These are phyloP conservation scores for Cosmia pyralina DNA, from an alignment of 2,888 invertebrate species.

Conservation along the genomic window DNA sequence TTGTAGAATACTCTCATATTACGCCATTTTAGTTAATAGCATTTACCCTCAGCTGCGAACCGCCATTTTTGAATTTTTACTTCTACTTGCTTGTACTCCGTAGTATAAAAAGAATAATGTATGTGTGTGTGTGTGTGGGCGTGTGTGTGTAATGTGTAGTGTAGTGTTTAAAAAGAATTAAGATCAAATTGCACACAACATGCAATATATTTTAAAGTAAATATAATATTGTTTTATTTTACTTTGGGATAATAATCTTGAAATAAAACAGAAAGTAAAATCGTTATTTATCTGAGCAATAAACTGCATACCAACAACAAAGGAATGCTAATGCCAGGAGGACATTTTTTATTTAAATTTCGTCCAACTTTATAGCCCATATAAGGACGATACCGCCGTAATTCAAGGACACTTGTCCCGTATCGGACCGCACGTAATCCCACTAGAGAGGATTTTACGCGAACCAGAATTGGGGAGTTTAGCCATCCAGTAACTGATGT, in stretches of 20 bases:
- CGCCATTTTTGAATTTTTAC: background rate
- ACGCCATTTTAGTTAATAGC: background rate
- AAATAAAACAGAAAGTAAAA: conserved; percentile 18
- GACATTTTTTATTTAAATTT: conserved; percentile 54
- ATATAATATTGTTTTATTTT: background rate
- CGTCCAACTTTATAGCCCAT: conserved; percentile 46
- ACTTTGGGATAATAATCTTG: background rate
- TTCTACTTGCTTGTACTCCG: no score
- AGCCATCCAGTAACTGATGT: conserved; percentile 65
- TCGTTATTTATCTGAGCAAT: conserved; percentile 28
- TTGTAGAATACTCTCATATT: background rate
- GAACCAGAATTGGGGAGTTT: conserved; percentile 65
- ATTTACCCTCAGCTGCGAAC: background rate
- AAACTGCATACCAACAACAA: conserved; percentile 42
- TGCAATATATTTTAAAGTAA: no score
- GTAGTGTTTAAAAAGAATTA: no score
- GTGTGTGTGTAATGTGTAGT: no score
- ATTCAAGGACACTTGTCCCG: conserved; percentile 65
- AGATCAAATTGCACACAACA: background rate
- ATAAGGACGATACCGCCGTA: conserved; percentile 54
- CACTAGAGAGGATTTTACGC: conserved; percentile 67
- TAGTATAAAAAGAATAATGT: no score
- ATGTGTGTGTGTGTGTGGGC: no score
- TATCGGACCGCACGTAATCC: conserved; percentile 70
- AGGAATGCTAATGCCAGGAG: conserved; percentile 34